Percentiles rank a stretch among this genome's conserved stretches.
Conservation (phyloP, 1,140 invertebrate species). For the Heliconius melpomene region DNA sequence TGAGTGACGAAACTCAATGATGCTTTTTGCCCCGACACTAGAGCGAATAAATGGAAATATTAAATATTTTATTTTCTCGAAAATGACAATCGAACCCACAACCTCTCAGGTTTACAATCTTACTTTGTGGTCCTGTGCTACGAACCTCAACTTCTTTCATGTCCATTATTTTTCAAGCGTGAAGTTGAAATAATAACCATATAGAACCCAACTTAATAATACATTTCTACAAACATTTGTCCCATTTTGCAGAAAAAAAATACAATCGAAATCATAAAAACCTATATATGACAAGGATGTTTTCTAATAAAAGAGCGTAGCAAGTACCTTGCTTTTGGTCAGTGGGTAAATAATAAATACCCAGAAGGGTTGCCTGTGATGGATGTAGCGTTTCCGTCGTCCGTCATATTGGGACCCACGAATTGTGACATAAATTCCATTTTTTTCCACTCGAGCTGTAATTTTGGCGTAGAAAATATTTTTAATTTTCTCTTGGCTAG, state of each 20-base stretch:
- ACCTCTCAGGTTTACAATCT: neutral
- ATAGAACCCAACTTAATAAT: neutral
- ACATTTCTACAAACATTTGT: neutral
- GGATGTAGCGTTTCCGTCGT: conserved; percentile 37
- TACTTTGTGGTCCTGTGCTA: neutral
- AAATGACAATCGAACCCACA: neutral
- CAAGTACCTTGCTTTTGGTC: conserved; percentile 34
- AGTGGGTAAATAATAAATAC: conserved; percentile 42
- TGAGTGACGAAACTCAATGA: too few species aligned
- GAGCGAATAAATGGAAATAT: too few species aligned
- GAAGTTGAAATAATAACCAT: too few species aligned
- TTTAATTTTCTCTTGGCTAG: conserved; percentile 1
- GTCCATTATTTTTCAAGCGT: neutral
- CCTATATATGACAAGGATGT: neutral
- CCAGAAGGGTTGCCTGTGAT: conserved; percentile 38
- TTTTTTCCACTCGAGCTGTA: conserved; percentile 26
- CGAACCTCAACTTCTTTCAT: too few species aligned
- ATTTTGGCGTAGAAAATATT: conserved; percentile 15
- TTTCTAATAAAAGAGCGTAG: conserved; percentile 24
- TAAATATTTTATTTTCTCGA: too few species aligned
- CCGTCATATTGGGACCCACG: conserved; percentile 35
- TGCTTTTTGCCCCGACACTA: too few species aligned
- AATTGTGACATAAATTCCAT: conserved; percentile 38
- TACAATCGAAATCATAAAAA: neutral
- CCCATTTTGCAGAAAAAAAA: neutral